These are phyloP conservation scores for Trinorchestia longiramus DNA, from an alignment of 1,140 invertebrate species.

Conservation along the genomic window DNA sequence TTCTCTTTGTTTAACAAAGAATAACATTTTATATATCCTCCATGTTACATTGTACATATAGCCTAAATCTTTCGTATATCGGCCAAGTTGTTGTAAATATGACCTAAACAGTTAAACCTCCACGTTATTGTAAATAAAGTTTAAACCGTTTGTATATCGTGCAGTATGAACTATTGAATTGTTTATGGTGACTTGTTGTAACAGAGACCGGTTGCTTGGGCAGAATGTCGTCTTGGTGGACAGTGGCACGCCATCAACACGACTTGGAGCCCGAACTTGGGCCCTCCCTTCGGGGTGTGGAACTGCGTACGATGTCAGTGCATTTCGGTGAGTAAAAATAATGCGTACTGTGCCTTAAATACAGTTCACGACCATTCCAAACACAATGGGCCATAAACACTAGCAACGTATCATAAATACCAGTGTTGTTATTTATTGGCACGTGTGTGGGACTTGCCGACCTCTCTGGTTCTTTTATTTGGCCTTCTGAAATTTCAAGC, in stretches of 20 bases:
- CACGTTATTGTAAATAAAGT: too few species aligned
- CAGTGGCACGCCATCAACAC: conserved; percentile 86
- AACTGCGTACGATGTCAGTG: conserved; percentile 95
- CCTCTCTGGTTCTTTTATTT: neutral
- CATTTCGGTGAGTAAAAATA: conserved; percentile 81
- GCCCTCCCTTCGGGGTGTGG: conserved; percentile 90
- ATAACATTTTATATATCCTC: too few species aligned
- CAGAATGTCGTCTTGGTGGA: conserved; percentile 92
- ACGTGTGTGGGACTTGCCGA: neutral
- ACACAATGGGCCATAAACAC: conserved; percentile 38
- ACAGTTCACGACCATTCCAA: neutral
- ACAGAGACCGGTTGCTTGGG: neutral
- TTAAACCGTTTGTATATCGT: too few species aligned
- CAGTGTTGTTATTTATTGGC: neutral
- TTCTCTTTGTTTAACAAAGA: too few species aligned
- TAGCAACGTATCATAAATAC: neutral
- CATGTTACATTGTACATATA: too few species aligned
- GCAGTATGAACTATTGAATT: neutral
- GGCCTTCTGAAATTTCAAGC: neutral
- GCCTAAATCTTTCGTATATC: too few species aligned
- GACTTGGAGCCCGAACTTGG: conserved; percentile 89
- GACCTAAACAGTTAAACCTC: too few species aligned
- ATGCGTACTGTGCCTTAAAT: neutral
- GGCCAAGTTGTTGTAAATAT: too few species aligned
- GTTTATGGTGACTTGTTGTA: neutral